These are phyloP conservation scores for Parauchenoglanis ngamensis DNA, from an alignment of 2,797 vertebrate genomes.

Conservation along the genomic window DNA sequence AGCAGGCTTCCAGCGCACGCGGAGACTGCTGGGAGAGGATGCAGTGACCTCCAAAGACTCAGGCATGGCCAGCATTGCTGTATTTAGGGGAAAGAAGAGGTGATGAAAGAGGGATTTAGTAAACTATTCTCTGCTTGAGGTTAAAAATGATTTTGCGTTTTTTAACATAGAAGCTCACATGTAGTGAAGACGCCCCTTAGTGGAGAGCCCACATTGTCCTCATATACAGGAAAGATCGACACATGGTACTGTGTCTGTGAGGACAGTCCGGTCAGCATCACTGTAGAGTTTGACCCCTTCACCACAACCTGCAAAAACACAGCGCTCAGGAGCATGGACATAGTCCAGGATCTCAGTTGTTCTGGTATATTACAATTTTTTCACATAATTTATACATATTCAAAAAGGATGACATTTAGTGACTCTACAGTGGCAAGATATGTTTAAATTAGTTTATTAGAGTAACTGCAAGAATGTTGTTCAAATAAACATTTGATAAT, in stretches of 20 bases:
- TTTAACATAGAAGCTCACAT: conserved; percentile 69
- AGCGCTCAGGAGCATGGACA: background rate
- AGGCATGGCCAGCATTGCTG: conserved; percentile 82
- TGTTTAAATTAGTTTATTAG: background rate
- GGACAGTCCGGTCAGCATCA: conserved; percentile 78
- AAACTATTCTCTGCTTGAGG: conserved; percentile 13
- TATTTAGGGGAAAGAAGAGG: background rate
- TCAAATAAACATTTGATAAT: background rate
- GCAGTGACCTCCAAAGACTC: conserved; percentile 76
- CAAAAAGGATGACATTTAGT: background rate
- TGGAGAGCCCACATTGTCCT: conserved; percentile 72
- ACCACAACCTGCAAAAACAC: conserved; percentile 78
- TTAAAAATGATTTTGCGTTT: background rate
- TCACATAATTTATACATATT: background rate
- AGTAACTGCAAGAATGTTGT: background rate
- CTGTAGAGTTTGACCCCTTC: conserved; percentile 73
- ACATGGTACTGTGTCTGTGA: conserved; percentile 86
- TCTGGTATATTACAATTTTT: background rate
- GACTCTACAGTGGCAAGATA: background rate
- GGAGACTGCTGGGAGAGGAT: conserved; percentile 79
- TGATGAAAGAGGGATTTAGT: background rate
- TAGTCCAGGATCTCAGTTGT: background rate
- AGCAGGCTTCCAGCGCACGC: conserved; percentile 81
- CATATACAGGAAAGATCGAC: conserved; percentile 84
- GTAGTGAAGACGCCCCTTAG: conserved; percentile 86